These are phyloP conservation scores for Oreochromis spilurus DNA, from an alignment of 2,113 vertebrate species.

Conservation along the genomic window DNA sequence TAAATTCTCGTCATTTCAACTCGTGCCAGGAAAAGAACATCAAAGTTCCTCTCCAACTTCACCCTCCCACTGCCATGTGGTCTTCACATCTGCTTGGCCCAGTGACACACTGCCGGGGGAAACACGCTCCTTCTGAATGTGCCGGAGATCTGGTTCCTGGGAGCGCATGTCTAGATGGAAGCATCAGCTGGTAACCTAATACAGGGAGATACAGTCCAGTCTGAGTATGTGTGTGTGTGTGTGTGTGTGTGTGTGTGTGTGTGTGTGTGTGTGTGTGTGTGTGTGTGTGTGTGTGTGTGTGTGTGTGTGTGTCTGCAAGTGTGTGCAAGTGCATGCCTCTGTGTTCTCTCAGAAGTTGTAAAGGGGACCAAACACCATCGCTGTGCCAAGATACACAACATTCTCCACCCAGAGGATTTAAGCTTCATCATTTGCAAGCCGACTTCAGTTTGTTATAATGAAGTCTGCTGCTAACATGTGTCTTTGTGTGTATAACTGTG, in stretches of 20 bases:
- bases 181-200: not conserved
- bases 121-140: not conserved
- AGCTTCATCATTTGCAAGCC: not conserved
- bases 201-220: not conserved
- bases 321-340: not conserved
- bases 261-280: not conserved
- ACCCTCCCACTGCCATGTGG: slow-evolving; percentile 26
- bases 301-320: not conserved
- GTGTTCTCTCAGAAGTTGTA: not conserved
- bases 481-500: not conserved
- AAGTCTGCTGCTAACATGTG: not conserved
- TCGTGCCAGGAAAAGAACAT: slow-evolving; percentile 44
- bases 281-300: not conserved
- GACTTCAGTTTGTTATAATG: not conserved
- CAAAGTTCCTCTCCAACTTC: slow-evolving; percentile 31
- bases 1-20: slow-evolving; percentile 40
- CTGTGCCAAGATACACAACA: not conserved
- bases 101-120: not conserved
- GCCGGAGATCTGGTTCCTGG: not conserved
- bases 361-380: not conserved
- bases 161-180: not conserved
- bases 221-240: not conserved
- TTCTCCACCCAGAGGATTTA: slow-evolving; percentile 11
- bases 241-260: not conserved
- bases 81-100: slow-evolving; percentile 44